Conservation (phyloP, 2,888 invertebrate genomes). For the Melinopterus prodromus region DNA sequence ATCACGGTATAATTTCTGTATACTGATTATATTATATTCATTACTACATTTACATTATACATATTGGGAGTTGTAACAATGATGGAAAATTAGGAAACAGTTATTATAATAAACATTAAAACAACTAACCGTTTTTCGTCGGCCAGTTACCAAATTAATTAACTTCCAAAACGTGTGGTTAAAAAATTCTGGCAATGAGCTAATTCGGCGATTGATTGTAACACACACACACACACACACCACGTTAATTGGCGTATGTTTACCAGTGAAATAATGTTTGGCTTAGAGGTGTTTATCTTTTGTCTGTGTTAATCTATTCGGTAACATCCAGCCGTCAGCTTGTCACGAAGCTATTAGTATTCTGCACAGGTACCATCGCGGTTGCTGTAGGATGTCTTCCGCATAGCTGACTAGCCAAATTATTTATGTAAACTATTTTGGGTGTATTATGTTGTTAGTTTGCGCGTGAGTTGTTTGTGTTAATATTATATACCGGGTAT, state of each 20-base stretch:
- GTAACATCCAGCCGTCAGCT: neutral
- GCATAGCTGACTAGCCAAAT: neutral
- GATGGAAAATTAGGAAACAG: too few relatives aligned
- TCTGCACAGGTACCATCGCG: too few relatives aligned
- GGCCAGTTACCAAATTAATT: too few relatives aligned
- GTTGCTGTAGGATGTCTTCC: neutral
- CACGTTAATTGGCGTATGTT: neutral
- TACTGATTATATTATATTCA: too few relatives aligned
- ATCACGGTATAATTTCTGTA: too few relatives aligned
- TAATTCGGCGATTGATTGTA: neutral
- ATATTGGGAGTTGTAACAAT: too few relatives aligned
- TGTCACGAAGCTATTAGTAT: neutral
- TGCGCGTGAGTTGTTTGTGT: neutral
- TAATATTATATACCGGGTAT: neutral
- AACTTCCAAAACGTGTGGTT: too few relatives aligned
- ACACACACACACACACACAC: neutral
- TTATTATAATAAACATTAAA: too few relatives aligned
- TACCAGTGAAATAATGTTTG: neutral
- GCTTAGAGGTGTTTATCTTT: neutral
- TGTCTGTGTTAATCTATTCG: neutral
- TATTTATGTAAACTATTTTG: neutral
- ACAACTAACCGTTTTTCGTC: too few relatives aligned
- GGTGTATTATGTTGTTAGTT: neutral
- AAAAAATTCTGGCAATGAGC: too few relatives aligned
- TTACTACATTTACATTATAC: too few relatives aligned